Conservation (phyloP, 2,888 invertebrate genomes). For the Limnephilus marmoratus region DNA sequence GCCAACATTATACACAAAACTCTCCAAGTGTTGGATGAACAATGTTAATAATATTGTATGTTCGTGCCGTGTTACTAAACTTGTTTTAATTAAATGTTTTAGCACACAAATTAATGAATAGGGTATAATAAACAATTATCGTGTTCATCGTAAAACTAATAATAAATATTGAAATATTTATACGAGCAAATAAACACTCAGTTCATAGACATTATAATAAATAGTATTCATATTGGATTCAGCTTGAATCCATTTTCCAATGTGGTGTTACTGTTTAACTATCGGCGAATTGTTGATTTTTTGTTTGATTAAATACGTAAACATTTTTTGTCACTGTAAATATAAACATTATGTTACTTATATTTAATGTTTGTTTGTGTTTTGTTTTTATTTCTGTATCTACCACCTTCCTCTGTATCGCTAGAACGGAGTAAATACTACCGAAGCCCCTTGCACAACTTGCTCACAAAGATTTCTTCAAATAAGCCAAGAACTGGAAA, state of each 20-base stretch:
- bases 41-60: constrained; percentile 58
- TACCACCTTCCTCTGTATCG: constrained; percentile 48
- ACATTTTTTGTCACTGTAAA: constrained; percentile 10
- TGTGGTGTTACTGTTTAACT: constrained; percentile 6
- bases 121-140: constrained; percentile 66
- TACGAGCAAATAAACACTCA: constrained; percentile 30
- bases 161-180: constrained; percentile 43
- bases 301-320: constrained; percentile 39
- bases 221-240: constrained; percentile 17
- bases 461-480: constrained; percentile 57
- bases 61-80: constrained; percentile 65
- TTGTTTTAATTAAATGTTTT: constrained; percentile 64
- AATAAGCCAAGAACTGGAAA: constrained; percentile 58
- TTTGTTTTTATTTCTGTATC: constrained; percentile 51
- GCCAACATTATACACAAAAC: constrained; percentile 19
- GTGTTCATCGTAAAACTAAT: constrained; percentile 65
- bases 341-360: constrained; percentile 24
- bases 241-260: constrained; percentile 15
- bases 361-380: constrained; percentile 54
- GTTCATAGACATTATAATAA: constrained; percentile 4
- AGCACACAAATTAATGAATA: constrained; percentile 65
- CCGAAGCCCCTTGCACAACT: constrained; percentile 50
- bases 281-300: constrained; percentile 53
- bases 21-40: constrained; percentile 56
- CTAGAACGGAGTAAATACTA: constrained; percentile 46